Base-by-base conservation (phyloP, 1,140 invertebrate species). In the Caenorhabditis remanei region DNA sequence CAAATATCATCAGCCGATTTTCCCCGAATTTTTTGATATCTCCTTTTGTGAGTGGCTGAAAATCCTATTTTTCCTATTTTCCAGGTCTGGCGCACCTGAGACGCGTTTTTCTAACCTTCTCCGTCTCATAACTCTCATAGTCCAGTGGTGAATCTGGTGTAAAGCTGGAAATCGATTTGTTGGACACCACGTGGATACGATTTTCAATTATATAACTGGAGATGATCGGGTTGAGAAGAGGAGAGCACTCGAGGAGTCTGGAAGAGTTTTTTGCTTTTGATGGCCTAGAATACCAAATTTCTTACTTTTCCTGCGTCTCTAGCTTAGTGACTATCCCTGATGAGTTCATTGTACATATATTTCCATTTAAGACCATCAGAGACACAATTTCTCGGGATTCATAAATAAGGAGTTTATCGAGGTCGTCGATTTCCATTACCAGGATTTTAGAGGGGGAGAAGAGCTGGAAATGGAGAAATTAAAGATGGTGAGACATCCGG, bases 41-140 rank as follows among this genome's bases (percentile, higher is more conserved):
- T 79, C 71, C 71, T 21, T 13, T 50, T 24, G 71, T 50, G 14
- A 71, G 14, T 3, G 43, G 19, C 67, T 71, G 67, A 46, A 65
- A 65, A 41, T 40, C 9, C 4, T 21, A n/a, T 6, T 19, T 53
- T 53, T 2, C n/a, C n/a, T n/a, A n/a, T 53, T 53, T 53, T 53
- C 9, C 50, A 53, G 16, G 11, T 32, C 32, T 32, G 32, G 32
- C 32, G 32, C 11, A 53, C n/a, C n/a, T n/a, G n/a, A n/a, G n/a
- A n/a, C 11, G 16, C 9, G 5, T 53, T 53, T 53, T 11, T 53
- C 56, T 79, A 4, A 50, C 71, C 40, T 50, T 50, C 53, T 79
- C 71, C 19, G 46, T 79, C 40, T 79, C 71, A 50, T 79, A 79
- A n/a, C n/a, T 79, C n/a, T 79, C 71, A n/a, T 79, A 79, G 24